Conservation (phyloP, 2,113 vertebrate genomes). For the Panurus biarmicus region DNA sequence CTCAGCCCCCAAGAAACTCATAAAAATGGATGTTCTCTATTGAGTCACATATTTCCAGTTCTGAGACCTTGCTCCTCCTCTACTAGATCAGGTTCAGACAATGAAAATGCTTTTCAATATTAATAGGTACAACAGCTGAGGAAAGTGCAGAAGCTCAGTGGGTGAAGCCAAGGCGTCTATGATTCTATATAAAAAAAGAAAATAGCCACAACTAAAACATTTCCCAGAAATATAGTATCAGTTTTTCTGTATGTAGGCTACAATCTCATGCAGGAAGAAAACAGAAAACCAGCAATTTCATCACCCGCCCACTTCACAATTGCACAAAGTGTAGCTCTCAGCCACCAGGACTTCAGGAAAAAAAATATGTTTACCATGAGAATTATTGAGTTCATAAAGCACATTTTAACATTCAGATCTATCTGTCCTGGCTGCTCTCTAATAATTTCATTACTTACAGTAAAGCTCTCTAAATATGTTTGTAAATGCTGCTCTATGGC, state of each 20-base stretch:
- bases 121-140: neutral
- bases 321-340: neutral
- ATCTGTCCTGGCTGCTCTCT: neutral
- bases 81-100: neutral
- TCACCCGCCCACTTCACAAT: neutral
- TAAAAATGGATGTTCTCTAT: neutral
- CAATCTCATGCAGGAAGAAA: neutral
- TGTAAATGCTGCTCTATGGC: conserved; percentile 24
- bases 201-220: neutral
- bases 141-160: neutral
- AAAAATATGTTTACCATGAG: neutral
- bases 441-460: conserved; percentile 30
- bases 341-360: neutral
- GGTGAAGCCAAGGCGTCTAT: neutral
- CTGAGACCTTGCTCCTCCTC: neutral
- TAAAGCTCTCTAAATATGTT: conserved; percentile 41
- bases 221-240: neutral
- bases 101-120: neutral
- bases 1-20: neutral
- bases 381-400: neutral
- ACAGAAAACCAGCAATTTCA: neutral
- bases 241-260: neutral
- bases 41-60: neutral
- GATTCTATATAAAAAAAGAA: neutral
- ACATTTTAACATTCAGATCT: neutral